These are phyloP conservation scores for Zaprionus ornatus DNA, from an alignment of 1,140 invertebrate species.

Conservation along the genomic window DNA sequence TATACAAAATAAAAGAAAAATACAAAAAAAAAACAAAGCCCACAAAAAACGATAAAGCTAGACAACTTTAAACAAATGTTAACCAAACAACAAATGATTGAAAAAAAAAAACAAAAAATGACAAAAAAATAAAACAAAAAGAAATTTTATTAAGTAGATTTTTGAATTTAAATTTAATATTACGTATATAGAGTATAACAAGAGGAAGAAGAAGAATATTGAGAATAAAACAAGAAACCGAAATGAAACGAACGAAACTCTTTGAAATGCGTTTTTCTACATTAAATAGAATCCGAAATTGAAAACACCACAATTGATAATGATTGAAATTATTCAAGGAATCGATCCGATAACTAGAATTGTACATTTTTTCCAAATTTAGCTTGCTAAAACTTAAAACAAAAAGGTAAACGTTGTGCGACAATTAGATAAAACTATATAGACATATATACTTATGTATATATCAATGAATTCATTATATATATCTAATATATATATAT, in stretches of 20 bases:
- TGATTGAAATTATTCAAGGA: neutral
- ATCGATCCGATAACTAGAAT: slow-evolving; percentile 46
- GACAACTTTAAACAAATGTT: slow-evolving; percentile 60
- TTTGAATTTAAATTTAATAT: slow-evolving; percentile 74
- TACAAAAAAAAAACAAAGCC: slow-evolving; percentile 33
- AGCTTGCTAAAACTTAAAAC: slow-evolving; percentile 31
- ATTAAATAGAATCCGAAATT: slow-evolving; percentile 19
- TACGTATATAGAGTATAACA: slow-evolving; percentile 38
- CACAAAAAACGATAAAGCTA: slow-evolving; percentile 55
- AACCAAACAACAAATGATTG: slow-evolving; percentile 62
- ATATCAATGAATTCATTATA: slow-evolving; percentile 4
- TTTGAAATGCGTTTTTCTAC: slow-evolving; percentile 71
- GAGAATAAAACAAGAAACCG: slow-evolving; percentile 15
- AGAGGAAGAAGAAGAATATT: slow-evolving; percentile 34
- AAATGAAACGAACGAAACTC: slow-evolving; percentile 28
- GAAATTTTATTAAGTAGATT: slow-evolving; percentile 78
- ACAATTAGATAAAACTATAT: slow-evolving; percentile 33
- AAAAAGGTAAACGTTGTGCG: slow-evolving; percentile 50
- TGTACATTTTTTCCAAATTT: slow-evolving; percentile 73
- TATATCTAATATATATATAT: slow-evolving; percentile 6
- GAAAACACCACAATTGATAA: slow-evolving; percentile 11
- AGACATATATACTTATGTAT: slow-evolving; percentile 13
- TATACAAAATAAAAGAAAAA: slow-evolving; percentile 49
- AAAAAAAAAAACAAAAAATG: slow-evolving; percentile 24
- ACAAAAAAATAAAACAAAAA: slow-evolving; percentile 34